Conservation (phyloP, 92 coral and sea anemone genomes). For the Phenganax marumi region DNA sequence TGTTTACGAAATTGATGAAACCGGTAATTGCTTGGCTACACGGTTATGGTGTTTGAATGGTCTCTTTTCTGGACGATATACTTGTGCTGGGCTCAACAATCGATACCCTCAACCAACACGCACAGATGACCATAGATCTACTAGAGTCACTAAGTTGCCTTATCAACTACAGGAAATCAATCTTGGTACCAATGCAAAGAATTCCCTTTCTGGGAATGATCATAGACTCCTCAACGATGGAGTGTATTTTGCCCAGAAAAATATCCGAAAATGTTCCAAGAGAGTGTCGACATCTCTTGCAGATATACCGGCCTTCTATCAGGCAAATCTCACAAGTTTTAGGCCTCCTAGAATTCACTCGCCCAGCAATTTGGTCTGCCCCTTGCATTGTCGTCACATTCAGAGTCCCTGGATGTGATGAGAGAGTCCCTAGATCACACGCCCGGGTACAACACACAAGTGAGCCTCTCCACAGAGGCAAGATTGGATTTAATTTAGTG, state of each 20-base stretch:
- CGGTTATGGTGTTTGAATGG: slow-evolving; percentile 37
- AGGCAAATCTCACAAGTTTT: background rate
- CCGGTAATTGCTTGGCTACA: slow-evolving; percentile 52
- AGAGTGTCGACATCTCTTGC: slow-evolving; percentile 14
- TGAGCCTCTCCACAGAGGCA: background rate
- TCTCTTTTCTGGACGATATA: slow-evolving; percentile 53
- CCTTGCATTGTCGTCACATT: slow-evolving; percentile 12
- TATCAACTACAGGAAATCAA: slow-evolving; percentile 31
- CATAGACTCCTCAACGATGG: slow-evolving; percentile 11
- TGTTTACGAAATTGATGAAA: slow-evolving; percentile 39
- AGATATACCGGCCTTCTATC: background rate
- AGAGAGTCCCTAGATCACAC: no score
- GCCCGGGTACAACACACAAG: background rate
- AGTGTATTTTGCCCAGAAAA: slow-evolving; percentile 5
- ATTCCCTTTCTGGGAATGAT: background rate
- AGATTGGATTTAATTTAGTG: slow-evolving; percentile 4
- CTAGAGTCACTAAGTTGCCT: slow-evolving; percentile 16
- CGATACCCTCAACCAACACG: slow-evolving; percentile 7
- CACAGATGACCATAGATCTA: background rate
- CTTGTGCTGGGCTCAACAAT: slow-evolving; percentile 42
- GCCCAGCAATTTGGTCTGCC: slow-evolving; percentile 23
- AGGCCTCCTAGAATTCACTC: slow-evolving; percentile 15
- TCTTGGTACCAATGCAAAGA: background rate
- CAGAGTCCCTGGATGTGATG: no score
- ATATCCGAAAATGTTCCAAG: background rate